phyloP scores from a whole-genome alignment of 2,113 vertebrate species.

The Pollimyrus isidori region DNA sequence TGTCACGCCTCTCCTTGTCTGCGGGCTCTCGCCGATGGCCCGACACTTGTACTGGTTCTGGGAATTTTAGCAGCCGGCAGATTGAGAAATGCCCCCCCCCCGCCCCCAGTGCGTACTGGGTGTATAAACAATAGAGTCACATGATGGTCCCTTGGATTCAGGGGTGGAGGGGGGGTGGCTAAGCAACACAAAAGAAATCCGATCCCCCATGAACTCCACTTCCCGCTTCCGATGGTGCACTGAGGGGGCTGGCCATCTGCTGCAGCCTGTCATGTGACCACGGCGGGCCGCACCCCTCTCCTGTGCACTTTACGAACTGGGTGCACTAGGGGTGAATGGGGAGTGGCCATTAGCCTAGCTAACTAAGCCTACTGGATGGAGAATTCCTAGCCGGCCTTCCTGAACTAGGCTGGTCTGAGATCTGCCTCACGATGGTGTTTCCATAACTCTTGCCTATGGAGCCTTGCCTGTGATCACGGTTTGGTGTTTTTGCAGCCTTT shows the following conservation, averaged over 20 bases:
- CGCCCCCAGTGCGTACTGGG: too few relatives aligned
- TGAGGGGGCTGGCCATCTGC: slow-evolving; percentile 11
- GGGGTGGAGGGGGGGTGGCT: neutral
- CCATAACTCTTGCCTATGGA: neutral
- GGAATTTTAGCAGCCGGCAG: neutral
- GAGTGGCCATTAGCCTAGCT: neutral
- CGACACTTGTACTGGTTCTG: neutral
- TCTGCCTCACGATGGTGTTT: neutral
- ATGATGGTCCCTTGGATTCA: neutral
- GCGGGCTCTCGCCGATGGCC: neutral
- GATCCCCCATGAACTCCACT: neutral
- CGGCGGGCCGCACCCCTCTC: neutral
- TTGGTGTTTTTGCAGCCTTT: neutral
- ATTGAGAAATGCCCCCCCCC: neutral
- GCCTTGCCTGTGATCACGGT: neutral
- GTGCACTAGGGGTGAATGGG: neutral
- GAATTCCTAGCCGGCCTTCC: neutral
- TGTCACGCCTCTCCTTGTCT: neutral
- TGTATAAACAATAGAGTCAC: slow-evolving; percentile 2
- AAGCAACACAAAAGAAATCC: slow-evolving; percentile 5
- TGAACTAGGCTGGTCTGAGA: neutral
- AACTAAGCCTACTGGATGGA: neutral
- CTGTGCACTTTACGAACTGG: neutral
- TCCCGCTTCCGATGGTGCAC: neutral
- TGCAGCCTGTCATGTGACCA: neutral